Base-by-base conservation (phyloP, 2,797 vertebrate genomes). In the Sebastes miniatus region DNA sequence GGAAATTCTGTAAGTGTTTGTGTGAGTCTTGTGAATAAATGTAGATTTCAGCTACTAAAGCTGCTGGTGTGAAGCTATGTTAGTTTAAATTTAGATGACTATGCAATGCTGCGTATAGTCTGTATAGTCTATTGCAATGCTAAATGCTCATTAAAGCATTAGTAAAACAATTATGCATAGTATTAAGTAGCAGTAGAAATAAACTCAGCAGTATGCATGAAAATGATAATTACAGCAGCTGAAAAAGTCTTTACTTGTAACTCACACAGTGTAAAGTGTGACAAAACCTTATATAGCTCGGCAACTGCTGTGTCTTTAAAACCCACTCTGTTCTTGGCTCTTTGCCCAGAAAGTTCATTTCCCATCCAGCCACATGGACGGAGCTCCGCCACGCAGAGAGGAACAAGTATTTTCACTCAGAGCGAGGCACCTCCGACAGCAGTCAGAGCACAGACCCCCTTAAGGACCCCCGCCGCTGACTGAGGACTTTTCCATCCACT, bases 231-330 rank as follows among this genome's bases (percentile, higher is more conserved):
- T 22, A n/a, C 16, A 69, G 8, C 56, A n/a, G 43, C 22, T 64
- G 8, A 67, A 76, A 71, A 56, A 1, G 31, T 29, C 29, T 66
- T 57, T 50, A 32, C 50, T 50, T 43, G 54, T 57, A 57, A 54
- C 63, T 58, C 43, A 24, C 67, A 54, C 4, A 12, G 27, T 20
- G 13, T 39, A 57, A 77, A 69, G 31, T 82, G 73, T 86, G 72
- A 57, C 69, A 43, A 34, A 80, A 57, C 76, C 73, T 69, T 69
- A 76, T 31, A 69, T 39, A 31, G 80, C 64, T 20, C 56, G 78
- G 76, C n/a, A 75, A 79, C 71, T 85, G 87, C 93, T 93, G 90
- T 89, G 84, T 89, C 93, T 94, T 94, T 94, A 94, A 94, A 93
- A 80, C 65, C 87, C 70, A 71, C 81, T 83, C 77, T 74, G 81